These are phyloP conservation scores for Rotaria magnacalcarata DNA, from an alignment of 2,888 invertebrate genomes.

Conservation along the genomic window DNA sequence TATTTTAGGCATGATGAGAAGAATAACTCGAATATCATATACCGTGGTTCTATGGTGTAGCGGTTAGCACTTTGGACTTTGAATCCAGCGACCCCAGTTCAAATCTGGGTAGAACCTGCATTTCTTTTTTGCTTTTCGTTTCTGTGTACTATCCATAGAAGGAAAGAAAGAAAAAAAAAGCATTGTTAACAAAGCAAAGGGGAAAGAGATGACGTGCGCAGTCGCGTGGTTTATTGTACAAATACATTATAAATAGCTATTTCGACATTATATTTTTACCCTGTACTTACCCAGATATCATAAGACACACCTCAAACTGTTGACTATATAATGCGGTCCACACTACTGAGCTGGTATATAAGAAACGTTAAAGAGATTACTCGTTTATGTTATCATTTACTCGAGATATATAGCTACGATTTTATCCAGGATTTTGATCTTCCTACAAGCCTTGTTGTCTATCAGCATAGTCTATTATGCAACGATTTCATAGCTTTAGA, in stretches of 20 bases:
- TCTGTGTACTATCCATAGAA: not conserved
- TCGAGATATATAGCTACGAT: too few relatives aligned
- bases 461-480: too few relatives aligned
- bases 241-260: not conserved
- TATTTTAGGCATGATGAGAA: not conserved
- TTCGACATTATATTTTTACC: too few relatives aligned
- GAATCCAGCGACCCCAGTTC: constrained; percentile 38
- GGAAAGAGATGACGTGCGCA: not conserved
- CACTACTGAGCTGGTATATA: too few relatives aligned
- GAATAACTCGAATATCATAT: not conserved
- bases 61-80: constrained; percentile 38
- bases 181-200: not conserved
- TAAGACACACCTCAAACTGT: too few relatives aligned
- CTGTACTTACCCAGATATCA: too few relatives aligned
- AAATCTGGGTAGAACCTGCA: constrained; percentile 34
- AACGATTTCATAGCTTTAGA: too few relatives aligned
- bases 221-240: not conserved
- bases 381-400: too few relatives aligned
- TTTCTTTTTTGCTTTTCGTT: not conserved
- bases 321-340: too few relatives aligned
- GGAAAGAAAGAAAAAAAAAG: not conserved
- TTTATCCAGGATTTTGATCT: too few relatives aligned
- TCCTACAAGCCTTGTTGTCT: too few relatives aligned
- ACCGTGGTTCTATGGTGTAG: constrained; percentile 34
- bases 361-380: too few relatives aligned